Percentiles rank a stretch among this genome's conserved stretches.
Evolutionary conservation across 2,797 vertebrate species (phyloP).

Genomic region (Sebastes ruberrimus): DNA sequence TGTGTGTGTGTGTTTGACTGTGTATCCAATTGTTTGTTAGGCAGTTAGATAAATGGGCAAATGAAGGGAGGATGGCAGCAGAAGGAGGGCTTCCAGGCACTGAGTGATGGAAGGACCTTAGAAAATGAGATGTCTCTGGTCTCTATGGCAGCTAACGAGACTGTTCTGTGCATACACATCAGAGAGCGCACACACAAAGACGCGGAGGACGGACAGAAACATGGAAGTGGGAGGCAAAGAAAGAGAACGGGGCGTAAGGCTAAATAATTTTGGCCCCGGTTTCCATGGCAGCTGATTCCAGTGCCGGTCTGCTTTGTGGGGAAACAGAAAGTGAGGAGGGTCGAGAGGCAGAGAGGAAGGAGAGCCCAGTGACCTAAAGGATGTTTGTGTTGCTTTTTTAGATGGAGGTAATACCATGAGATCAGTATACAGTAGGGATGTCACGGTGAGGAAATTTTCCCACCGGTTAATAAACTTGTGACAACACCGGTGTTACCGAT

Average conservation of each 20-base stretch:
- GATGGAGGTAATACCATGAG: neutral
- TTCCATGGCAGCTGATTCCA: conserved; percentile 39
- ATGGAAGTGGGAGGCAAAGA: neutral
- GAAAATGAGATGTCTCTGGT: conserved; percentile 65
- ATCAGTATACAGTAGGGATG: neutral
- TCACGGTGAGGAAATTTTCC: too few relatives aligned
- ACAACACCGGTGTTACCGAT: too few relatives aligned
- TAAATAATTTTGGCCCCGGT: conserved; percentile 16
- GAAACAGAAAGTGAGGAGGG: neutral
- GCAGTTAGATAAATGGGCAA: conserved; percentile 50
- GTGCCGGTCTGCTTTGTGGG: neutral
- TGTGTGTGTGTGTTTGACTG: neutral
- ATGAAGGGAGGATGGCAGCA: conserved; percentile 38
- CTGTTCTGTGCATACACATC: conserved; percentile 28
- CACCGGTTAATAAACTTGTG: too few relatives aligned
- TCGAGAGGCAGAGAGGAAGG: neutral
- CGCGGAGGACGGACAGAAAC: conserved; percentile 6
- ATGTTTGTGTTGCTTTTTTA: neutral
- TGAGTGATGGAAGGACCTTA: conserved; percentile 41
- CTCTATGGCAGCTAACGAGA: conserved; percentile 59
- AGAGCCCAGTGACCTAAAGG: neutral
- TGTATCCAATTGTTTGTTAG: conserved; percentile 20
- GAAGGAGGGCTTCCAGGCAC: conserved; percentile 31
- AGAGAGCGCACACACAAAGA: conserved; percentile 15
- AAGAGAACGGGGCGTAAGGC: neutral